Evolutionary conservation across 2,888 invertebrate genomes (phyloP), one percentile per base, ranked within the genome.

Genomic region (Macropis europaea): DNA sequence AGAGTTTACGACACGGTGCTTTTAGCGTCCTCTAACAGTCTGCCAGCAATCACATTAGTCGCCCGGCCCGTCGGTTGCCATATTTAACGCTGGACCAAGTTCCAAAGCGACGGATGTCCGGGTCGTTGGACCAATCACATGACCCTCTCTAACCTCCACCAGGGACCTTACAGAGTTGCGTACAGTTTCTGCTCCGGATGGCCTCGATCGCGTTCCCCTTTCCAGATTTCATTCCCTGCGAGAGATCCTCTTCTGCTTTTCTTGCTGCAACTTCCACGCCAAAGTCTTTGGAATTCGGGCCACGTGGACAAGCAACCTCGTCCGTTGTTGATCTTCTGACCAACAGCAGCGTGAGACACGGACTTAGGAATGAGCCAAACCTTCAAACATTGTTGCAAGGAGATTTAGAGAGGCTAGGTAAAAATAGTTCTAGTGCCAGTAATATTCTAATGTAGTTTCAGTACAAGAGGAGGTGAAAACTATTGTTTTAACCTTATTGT

Each of bases 21-120:
- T 84, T 84, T 84, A 84, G 83, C 77, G 74, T 82, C 64, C 78
- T 71, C 75, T 74, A 82, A 82, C 81, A 73, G 80, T 84, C 78
- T 80, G 78, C 82, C 76, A 81, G 83, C 86, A 85, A 86, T 85
- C 82, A 84, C 85, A 85, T 86, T 86, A 86, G 84, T 82, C 76
- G 76, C 73, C 60, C 72, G 24, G 42, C 26, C 74, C 77, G 71
- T 77, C 72, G 79, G 72, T 76, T 73, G 73, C 79, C 83, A 82
- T 83, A 84, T 84, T 84, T 83, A 84, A 81, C 79, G 77, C 68
- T 72, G 79, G 77, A 73, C 75, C 79, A 77, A 82, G 75, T 83
- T 77, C 74, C 74, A 73, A 77, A 82, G 78, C 81, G 83, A 82
- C 75, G 75, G 79, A 81, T 74, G 80, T 79, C 63, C 75, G 68